These are phyloP conservation scores for Eriosoma lanigerum DNA, from an alignment of 1,140 invertebrate genomes.

Conservation along the genomic window DNA sequence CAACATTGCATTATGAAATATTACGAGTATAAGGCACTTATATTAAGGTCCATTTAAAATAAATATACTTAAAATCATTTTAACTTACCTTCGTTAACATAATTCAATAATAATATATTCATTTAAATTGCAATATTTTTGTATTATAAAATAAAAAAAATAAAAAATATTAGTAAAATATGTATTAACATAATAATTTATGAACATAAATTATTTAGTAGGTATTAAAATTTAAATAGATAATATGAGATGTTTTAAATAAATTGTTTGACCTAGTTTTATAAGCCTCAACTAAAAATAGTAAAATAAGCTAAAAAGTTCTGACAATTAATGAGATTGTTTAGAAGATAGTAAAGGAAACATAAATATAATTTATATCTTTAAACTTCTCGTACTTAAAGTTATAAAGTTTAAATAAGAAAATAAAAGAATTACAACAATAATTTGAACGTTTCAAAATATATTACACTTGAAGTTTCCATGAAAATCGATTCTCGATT, in stretches of 20 bases:
- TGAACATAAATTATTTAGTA: background rate
- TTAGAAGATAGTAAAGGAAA: conserved; percentile 39
- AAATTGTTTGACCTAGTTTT: conserved; percentile 28
- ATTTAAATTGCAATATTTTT: too few relatives aligned
- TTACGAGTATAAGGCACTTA: too few relatives aligned
- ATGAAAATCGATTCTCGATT: conserved; percentile 12
- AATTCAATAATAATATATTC: too few relatives aligned
- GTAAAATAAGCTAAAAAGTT: conserved; percentile 37
- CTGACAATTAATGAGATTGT: conserved; percentile 45
- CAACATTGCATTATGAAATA: too few relatives aligned
- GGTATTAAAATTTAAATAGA: background rate
- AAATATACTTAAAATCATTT: too few relatives aligned
- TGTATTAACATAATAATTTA: background rate
- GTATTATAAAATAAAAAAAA: too few relatives aligned
- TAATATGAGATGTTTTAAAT: background rate
- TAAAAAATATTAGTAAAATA: background rate
- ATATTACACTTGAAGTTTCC: conserved; percentile 6
- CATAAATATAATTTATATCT: conserved; percentile 47
- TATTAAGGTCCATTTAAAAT: too few relatives aligned
- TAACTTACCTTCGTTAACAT: too few relatives aligned
- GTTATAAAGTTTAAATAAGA: conserved; percentile 48
- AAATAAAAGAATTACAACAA: conserved; percentile 43
- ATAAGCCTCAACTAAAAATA: conserved; percentile 34
- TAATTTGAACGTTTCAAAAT: conserved; percentile 29
- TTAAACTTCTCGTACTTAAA: conserved; percentile 22